Evolutionary conservation across 2,113 vertebrate species (phyloP).

Genomic region (Cricetomys ansorgei): DNA sequence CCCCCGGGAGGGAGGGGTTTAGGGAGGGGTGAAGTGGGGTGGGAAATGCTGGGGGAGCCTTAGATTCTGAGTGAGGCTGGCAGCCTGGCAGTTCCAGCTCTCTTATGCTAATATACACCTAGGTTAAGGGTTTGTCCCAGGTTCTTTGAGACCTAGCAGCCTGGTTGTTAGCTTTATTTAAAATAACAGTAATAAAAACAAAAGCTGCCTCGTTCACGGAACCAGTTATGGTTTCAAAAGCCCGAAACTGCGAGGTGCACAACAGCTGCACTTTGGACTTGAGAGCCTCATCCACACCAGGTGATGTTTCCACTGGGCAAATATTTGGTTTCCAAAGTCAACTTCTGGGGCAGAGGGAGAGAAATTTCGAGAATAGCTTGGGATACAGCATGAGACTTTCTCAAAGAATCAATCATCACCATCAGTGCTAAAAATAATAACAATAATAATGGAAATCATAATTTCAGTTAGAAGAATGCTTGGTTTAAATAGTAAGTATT

Average conservation of each 20-base stretch:
- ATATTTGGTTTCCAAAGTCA: neutral
- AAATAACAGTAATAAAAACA: neutral
- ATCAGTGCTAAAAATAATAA: neutral
- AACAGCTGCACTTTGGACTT: neutral
- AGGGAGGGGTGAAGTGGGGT: too few species aligned
- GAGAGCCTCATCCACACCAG: accelerated
- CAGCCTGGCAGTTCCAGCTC: too few species aligned
- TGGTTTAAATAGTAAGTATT: too few species aligned
- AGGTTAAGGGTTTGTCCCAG: too few species aligned
- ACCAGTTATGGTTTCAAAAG: neutral
- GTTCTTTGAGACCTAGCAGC: too few species aligned
- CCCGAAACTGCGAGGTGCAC: neutral
- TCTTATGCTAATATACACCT: too few species aligned
- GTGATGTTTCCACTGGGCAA: neutral
- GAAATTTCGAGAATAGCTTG: neutral
- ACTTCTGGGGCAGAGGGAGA: neutral
- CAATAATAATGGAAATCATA: too few species aligned
- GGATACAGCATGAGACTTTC: neutral
- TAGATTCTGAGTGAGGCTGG: too few species aligned
- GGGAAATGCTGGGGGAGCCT: too few species aligned
- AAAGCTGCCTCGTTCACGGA: neutral
- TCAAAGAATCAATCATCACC: neutral
- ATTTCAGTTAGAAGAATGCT: too few species aligned
- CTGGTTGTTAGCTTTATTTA: neutral
- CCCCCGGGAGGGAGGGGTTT: too few species aligned